Evolutionary conservation across 2,888 invertebrate species (phyloP).

Genomic region (Volucella zonaria): DNA sequence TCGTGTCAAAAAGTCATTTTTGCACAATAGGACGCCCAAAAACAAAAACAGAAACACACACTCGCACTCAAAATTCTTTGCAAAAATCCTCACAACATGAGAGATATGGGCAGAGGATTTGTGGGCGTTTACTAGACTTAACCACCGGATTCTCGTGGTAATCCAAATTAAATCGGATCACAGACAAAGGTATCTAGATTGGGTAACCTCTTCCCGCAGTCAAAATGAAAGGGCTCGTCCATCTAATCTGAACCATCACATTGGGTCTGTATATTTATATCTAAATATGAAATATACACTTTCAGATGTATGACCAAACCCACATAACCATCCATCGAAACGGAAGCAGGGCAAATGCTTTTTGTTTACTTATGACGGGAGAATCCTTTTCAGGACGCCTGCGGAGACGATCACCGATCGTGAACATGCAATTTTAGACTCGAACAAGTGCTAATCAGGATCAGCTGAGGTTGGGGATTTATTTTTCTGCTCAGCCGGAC

Average conservation of each 20-base stretch:
- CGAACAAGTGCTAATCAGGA: conserved; percentile 69
- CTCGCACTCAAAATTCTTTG: neutral
- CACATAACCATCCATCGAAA: conserved; percentile 48
- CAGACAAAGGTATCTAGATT: conserved; percentile 69
- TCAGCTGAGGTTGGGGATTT: conserved; percentile 55
- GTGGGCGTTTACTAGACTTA: conserved; percentile 82
- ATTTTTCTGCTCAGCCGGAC: conserved; percentile 49
- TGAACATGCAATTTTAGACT: conserved; percentile 16
- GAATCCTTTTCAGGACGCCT: conserved; percentile 54
- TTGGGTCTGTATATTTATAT: conserved; percentile 5
- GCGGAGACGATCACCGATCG: conserved; percentile 48
- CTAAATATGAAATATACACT: conserved; percentile 46
- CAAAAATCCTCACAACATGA: conserved; percentile 61
- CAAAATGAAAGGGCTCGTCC: conserved; percentile 23
- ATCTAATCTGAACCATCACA: conserved; percentile 11
- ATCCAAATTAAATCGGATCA: conserved; percentile 81
- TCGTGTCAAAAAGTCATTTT: conserved; percentile 65
- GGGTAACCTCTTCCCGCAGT: conserved; percentile 56
- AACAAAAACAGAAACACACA: conserved; percentile 20
- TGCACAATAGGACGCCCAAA: conserved; percentile 23
- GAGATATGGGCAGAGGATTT: conserved; percentile 39
- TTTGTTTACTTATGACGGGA: conserved; percentile 39
- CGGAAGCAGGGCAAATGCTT: conserved; percentile 66
- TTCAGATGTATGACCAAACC: conserved; percentile 43
- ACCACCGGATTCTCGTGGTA: conserved; percentile 79